phyloP scores from a whole-genome alignment of 1,140 invertebrate species.

The Ostrea denselamellosa region DNA sequence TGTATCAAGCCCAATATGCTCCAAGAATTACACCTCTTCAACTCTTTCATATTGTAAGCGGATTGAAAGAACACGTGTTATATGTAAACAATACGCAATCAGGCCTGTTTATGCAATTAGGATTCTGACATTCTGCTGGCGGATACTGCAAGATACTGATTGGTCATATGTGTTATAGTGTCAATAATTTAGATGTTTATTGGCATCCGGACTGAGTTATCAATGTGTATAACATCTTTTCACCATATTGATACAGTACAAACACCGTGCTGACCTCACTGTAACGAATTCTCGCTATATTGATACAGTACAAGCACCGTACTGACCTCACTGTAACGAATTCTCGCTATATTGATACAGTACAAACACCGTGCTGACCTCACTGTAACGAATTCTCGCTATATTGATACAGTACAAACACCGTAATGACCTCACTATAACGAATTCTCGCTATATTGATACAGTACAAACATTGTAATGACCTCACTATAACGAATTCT shows the following conservation, averaged over 20 bases:
- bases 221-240: background rate
- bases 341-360: too few species aligned
- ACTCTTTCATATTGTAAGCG: background rate
- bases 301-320: too few species aligned
- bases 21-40: background rate
- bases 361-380: too few species aligned
- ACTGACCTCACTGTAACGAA: too few species aligned
- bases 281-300: too few species aligned
- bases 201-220: background rate
- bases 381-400: too few species aligned
- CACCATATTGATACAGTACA: background rate
- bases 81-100: conserved; percentile 19
- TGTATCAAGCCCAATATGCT: background rate
- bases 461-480: too few species aligned
- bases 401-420: too few species aligned
- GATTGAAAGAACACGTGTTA: conserved; percentile 26
- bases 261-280: background rate
- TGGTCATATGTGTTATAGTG: background rate
- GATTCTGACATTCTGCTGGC: background rate
- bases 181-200: background rate
- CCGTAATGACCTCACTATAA: too few species aligned
- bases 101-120: conserved; percentile 13
- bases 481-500: too few species aligned
- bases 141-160: background rate
- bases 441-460: too few species aligned